These are phyloP conservation scores for Cephalotes varians DNA, from an alignment of 2,888 invertebrate species.

Conservation along the genomic window DNA sequence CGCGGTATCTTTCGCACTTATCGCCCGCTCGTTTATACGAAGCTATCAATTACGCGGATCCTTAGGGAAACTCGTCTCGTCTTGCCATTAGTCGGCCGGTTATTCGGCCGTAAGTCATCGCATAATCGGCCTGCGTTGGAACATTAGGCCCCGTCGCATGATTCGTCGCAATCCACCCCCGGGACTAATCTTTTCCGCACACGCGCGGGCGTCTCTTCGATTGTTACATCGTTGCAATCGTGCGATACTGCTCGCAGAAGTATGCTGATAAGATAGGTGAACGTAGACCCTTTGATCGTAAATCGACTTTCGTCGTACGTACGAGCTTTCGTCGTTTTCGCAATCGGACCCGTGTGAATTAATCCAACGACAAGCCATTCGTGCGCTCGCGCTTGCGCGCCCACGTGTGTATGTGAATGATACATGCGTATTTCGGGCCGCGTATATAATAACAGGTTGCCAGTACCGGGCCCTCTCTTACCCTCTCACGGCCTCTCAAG, in stretches of 20 bases:
- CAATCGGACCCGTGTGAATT: slow-evolving; percentile 79
- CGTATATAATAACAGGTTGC: slow-evolving; percentile 84
- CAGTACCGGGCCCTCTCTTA: slow-evolving; percentile 76
- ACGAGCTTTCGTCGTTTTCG: slow-evolving; percentile 71
- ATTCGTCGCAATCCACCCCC: slow-evolving; percentile 41
- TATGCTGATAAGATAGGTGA: slow-evolving; percentile 38
- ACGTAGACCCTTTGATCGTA: slow-evolving; percentile 56
- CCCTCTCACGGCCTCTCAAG: slow-evolving; percentile 75
- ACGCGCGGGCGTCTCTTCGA: neutral
- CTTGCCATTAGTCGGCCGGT: slow-evolving; percentile 67
- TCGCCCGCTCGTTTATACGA: slow-evolving; percentile 71
- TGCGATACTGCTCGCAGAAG: neutral
- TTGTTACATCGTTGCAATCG: neutral
- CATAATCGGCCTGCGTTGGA: slow-evolving; percentile 46
- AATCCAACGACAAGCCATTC: slow-evolving; percentile 79
- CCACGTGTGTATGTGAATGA: slow-evolving; percentile 75
- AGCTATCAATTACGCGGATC: slow-evolving; percentile 72
- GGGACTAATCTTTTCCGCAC: slow-evolving; percentile 26
- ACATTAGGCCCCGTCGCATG: slow-evolving; percentile 42
- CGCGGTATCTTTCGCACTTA: slow-evolving; percentile 65
- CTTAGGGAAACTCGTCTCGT: slow-evolving; percentile 59
- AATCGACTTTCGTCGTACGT: slow-evolving; percentile 71
- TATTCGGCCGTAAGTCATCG: slow-evolving; percentile 71
- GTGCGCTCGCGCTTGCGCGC: slow-evolving; percentile 46
- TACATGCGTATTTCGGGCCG: slow-evolving; percentile 81